These are phyloP conservation scores for Coelopa pilipes DNA, from an alignment of 2,888 invertebrate genomes.

Conservation along the genomic window DNA sequence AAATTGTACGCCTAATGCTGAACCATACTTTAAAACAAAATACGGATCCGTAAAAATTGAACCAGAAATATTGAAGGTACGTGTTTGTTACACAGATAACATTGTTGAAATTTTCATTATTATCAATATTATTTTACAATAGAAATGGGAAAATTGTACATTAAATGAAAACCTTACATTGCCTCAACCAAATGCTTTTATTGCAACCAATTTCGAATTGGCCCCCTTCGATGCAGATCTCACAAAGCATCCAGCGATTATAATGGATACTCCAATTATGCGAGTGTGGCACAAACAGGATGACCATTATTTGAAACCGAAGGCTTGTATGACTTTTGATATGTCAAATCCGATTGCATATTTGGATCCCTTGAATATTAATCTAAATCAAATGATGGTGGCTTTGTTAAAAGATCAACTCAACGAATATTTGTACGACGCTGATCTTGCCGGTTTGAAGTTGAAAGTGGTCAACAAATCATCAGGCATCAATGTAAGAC, in stretches of 20 bases:
- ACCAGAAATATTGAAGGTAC: conserved; percentile 72
- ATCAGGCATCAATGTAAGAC: conserved; percentile 85
- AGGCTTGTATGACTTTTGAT: conserved; percentile 80
- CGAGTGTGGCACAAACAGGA: conserved; percentile 96
- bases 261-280: conserved; percentile 82
- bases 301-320: conserved; percentile 88
- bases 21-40: conserved; percentile 93
- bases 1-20: conserved; percentile 74
- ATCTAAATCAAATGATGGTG: conserved; percentile 85
- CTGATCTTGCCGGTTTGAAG: conserved; percentile 88
- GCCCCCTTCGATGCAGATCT: conserved; percentile 73
- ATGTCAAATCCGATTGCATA: conserved; percentile 84
- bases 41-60: conserved; percentile 80
- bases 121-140: conserved; percentile 16
- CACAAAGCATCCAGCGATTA: conserved; percentile 75
- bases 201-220: conserved; percentile 83
- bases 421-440: conserved; percentile 93
- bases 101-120: conserved; percentile 4
- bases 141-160: conserved; percentile 75
- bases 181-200: conserved; percentile 90
- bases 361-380: conserved; percentile 84
- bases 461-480: conserved; percentile 83
- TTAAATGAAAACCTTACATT: conserved; percentile 75
- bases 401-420: conserved; percentile 85
- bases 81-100: not conserved